Base-by-base conservation (phyloP, 2,113 vertebrate species). In the Phylloscopus trochilus region DNA sequence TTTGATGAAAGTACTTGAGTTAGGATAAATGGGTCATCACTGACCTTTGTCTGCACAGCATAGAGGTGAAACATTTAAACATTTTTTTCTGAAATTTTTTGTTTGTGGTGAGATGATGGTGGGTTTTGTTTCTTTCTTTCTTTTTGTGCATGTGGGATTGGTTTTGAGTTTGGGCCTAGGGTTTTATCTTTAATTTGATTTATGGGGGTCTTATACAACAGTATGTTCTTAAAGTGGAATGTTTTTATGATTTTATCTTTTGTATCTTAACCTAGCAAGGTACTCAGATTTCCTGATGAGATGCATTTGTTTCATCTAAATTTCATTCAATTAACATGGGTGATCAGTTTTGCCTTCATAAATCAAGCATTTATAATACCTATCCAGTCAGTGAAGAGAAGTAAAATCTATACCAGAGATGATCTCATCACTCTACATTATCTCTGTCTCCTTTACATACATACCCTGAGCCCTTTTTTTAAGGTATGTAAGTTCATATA, bases 81-180 rank as follows among this genome's bases (percentile, higher is more conserved):
- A 7, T 46, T 78, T 67, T n/a, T 33, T 27, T 47, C 10, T 75
- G 15, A 30, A 3, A 0, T 24, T 17, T 41, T 43, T 52, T 35
- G 2, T 56, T 58, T 58, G 11, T 44, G 16, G 15, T 33, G 22
- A 63, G 11, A 6, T 56, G 26, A 9, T 47, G 16, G 3, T 28
- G 7, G 3, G 2, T 19, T 33, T 23, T 23, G 0, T 41, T 39
- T 20, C 1, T 23, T 37, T 10, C 6, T 51, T 24, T 67, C 28
- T 24, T 24, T 52, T 4, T 43, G 2, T 56, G 23, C 9, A 6
- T 64, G 5, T 20, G 5, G 31, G 15, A 47, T 28, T 66, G 1
- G 1, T 63, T 52, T 59, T 56, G 27, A 49, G 3, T 14, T 87
- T 67, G 0, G 9, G 4, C 8, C 24, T 86, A 47, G 6, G 6